These are phyloP conservation scores for Enteromius trimaculatus DNA, from an alignment of 2,797 vertebrate species.

Conservation along the genomic window DNA sequence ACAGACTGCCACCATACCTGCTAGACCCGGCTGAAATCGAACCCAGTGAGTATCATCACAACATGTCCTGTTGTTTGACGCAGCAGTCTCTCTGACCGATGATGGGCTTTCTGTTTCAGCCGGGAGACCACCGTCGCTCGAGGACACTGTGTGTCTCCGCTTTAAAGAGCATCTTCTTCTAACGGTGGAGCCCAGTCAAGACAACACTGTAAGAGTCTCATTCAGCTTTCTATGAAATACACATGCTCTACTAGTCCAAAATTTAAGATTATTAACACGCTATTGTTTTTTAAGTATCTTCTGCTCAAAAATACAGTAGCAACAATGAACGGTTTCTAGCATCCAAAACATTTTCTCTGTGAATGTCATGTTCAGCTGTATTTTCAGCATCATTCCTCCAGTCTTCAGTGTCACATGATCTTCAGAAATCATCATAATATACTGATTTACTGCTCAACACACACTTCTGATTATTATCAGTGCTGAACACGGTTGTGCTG, in stretches of 20 bases:
- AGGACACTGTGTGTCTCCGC: conserved; percentile 79
- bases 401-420: neutral
- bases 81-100: neutral
- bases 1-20: conserved; percentile 82
- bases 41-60: conserved; percentile 71
- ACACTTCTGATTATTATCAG: neutral
- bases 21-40: conserved; percentile 61
- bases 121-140: conserved; percentile 79
- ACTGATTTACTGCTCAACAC: neutral
- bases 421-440: neutral
- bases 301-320: too few relatives aligned
- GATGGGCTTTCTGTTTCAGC: conserved; percentile 64
- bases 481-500: neutral
- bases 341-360: too few relatives aligned
- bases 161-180: conserved; percentile 84
- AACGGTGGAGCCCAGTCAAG: conserved; percentile 80
- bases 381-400: neutral
- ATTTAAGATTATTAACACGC: too few relatives aligned
- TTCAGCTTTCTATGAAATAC: neutral
- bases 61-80: neutral
- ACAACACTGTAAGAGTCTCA: conserved; percentile 77
- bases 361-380: neutral
- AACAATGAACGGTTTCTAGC: too few relatives aligned
- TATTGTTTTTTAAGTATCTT: too few relatives aligned
- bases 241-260: too few relatives aligned